Conservation (phyloP, 2,888 invertebrate genomes). For the Pristionchus arcanus region DNA sequence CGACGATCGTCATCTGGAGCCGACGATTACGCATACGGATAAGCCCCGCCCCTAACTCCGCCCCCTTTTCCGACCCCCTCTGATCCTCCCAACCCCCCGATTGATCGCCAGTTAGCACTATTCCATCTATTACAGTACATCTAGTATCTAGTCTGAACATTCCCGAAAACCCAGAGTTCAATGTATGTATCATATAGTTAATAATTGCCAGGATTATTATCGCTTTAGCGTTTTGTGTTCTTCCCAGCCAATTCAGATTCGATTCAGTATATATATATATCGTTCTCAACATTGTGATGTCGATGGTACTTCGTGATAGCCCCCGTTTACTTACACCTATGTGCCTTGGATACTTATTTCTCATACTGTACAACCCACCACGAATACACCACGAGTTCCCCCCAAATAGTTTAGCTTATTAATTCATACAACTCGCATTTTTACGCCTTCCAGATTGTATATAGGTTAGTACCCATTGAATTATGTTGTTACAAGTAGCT, state of each 20-base stretch:
- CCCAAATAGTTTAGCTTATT: background rate
- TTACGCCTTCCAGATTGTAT: background rate
- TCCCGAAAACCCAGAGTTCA: conserved; percentile 28
- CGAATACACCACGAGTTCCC: background rate
- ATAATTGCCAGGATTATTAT: background rate
- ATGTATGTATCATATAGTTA: background rate
- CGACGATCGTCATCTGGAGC: background rate
- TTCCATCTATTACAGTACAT: background rate
- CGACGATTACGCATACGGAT: conserved; percentile 24
- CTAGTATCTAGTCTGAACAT: conserved; percentile 8
- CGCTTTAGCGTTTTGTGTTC: background rate
- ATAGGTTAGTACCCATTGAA: background rate
- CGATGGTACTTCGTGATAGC: background rate
- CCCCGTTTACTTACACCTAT: background rate
- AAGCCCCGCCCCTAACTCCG: background rate
- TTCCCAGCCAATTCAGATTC: conserved; percentile 12
- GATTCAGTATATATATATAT: background rate
- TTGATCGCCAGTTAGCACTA: background rate
- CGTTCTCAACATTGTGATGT: background rate
- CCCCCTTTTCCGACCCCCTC: background rate
- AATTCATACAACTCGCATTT: background rate
- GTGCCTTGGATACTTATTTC: conserved; percentile 18
- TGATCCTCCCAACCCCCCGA: background rate
- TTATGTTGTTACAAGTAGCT: conserved; percentile 3
- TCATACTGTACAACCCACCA: conserved; percentile 3